A percentile compares a stretch with the other conserved stretches of the same genome.
Conservation (phyloP, 2,888 invertebrate genomes). For the Desoria tigrina region DNA sequence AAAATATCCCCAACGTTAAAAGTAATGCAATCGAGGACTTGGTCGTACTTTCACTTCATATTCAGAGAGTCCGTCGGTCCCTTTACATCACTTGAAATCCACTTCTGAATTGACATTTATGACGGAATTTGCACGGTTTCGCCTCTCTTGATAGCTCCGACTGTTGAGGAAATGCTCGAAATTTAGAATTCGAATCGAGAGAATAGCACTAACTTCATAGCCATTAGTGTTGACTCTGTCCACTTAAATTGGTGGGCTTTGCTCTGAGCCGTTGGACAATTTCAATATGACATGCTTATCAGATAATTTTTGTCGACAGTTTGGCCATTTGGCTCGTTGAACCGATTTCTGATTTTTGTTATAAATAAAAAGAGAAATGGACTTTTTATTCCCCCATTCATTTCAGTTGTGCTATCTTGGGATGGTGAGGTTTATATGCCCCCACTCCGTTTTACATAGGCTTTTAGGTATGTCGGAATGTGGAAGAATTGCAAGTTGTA, state of each 20-base stretch:
- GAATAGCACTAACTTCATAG: too few species aligned
- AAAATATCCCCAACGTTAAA: neutral
- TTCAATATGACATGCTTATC: conserved; percentile 33
- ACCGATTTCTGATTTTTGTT: conserved; percentile 10
- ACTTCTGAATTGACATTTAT: neutral
- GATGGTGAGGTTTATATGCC: neutral
- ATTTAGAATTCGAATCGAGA: neutral
- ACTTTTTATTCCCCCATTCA: conserved; percentile 1
- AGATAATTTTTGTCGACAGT: conserved; percentile 38
- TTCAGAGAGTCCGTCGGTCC: neutral
- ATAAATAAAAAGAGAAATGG: conserved; percentile 4
- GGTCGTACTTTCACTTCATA: neutral
- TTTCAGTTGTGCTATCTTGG: neutral
- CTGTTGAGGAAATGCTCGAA: neutral
- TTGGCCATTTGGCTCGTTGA: neutral
- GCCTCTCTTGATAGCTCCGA: too few species aligned
- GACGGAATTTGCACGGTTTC: neutral
- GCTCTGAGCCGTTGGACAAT: conserved; percentile 5
- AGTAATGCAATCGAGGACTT: neutral
- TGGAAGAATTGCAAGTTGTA: neutral
- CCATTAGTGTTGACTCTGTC: conserved; percentile 4
- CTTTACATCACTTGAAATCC: conserved; percentile 2
- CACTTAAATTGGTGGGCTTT: neutral
- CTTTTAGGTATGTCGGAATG: neutral
- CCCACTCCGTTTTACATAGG: neutral